Base-by-base conservation (phyloP, 2,797 vertebrate species). In the Taenioides sp. region DNA sequence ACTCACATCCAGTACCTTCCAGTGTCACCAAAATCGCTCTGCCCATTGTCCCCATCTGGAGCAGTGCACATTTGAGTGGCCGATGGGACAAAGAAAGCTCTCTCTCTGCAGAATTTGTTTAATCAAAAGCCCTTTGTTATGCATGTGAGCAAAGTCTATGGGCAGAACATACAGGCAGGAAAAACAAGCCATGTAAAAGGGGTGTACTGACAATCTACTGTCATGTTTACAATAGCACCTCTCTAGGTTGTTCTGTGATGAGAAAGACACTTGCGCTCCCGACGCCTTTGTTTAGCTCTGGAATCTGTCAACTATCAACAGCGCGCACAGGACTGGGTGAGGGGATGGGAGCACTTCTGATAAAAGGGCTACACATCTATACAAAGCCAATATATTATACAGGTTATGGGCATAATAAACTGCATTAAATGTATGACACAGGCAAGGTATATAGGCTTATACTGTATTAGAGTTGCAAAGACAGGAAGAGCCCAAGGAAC, bases 171-270 rank as follows among this genome's bases (percentile, higher is more conserved):
- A 80, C 70, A 85, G 78, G 83, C 79, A 88, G 75, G 84, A 78
- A 81, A 84, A 76, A 77, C 77, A 75, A 76, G 80, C 86, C 70
- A 80, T 81, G 82, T 78, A 86, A 87, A 84, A 89, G 72, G 74
- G 78, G 80, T 84, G 86, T 75, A 75, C 78, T 82, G 77, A 90
- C 87, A 89, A 80, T 83, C 75, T 73, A 81, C 87, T 89, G 89
- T 89, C 89, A 86, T 90, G 89, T 92, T 91, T 88, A 92, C 90
- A 91, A 93, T 86, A 87, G 87, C 85, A 86, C 86, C 83, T 91
- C 86, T 90, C 89, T 84, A 89, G 92, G 85, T 87, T 89, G 83
- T 89, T 92, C 89, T 78, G 73, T 80, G 86, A 86, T 91, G 88
- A 90, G 84, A 87, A 84, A 89, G 84, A 86, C 63, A 75, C 75